Base-by-base conservation (phyloP, 2,113 vertebrate species). In the Notothenia coriiceps region DNA sequence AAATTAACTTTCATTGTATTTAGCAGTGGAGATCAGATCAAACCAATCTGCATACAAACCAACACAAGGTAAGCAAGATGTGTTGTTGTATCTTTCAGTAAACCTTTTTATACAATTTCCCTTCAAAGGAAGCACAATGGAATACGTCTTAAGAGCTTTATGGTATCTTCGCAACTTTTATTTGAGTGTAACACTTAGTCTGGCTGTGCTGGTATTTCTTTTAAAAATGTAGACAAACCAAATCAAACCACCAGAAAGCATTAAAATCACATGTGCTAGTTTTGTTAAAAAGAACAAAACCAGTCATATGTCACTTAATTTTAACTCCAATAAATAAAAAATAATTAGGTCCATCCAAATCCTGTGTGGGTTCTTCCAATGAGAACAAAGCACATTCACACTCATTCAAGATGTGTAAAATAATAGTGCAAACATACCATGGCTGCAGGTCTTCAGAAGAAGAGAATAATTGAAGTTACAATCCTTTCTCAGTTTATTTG, bases 361-460 rank as follows among this genome's bases (percentile, higher is more conserved):
- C 0, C 29, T 11, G 33, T 9, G n/a, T 14, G 10, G 17, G 20
- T 59, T 35, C 14, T 62, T 33, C 52, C 11, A 2, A 54, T 13
- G 40, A 49, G 2, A 56, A 63, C 12, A 68, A 18, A 44, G n/a
- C 4, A 2, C 8, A 72, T 43, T 13, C 46, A 47, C 20, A 62
- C 6, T 7, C 9, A 57, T 56, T 35, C 2, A 67, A 70, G 9
- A 10, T 22, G 20, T 79, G 18, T 22, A 25, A 20, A 54, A 55
- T n/a, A 54, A 62, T 40, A 51, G 64, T 55, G 17, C 33, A 47
- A 57, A 90, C 91, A 35, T 91, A 91, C 88, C 89, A 88, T 90
- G 14, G 35, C 74, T 80, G 13, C 49, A 70, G 51, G 18, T 81
- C 72, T 15, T 52, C 17, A n/a, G 6, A 7, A 40, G 55, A 18